Conservation (phyloP, 2,113 vertebrate species). For the Colossoma macropomum region DNA sequence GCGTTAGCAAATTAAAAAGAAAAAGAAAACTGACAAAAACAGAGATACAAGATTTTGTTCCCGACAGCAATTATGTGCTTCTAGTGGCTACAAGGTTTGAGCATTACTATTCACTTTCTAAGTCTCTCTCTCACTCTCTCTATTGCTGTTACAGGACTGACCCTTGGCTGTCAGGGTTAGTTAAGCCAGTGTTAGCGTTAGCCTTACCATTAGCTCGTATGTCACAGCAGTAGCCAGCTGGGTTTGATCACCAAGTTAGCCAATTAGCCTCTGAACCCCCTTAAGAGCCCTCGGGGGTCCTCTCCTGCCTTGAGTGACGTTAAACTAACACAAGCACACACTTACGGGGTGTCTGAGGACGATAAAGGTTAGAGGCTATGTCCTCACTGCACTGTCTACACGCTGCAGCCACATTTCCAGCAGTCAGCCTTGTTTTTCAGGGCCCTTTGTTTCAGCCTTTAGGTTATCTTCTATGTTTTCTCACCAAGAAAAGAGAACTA, state of each 20-base stretch:
- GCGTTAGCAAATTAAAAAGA: no score
- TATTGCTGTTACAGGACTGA: not conserved
- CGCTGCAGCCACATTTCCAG: no score
- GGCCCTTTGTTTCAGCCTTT: no score
- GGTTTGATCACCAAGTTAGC: constrained; percentile 49
- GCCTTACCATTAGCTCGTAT: not conserved
- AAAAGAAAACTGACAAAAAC: no score
- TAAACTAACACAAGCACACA: constrained; percentile 13
- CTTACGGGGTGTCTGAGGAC: not conserved
- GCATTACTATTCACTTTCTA: not conserved
- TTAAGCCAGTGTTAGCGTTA: not conserved
- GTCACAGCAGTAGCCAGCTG: constrained; percentile 31
- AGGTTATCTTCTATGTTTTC: no score
- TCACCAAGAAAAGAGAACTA: no score
- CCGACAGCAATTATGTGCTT: no score
- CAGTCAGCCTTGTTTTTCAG: no score
- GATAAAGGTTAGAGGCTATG: no score
- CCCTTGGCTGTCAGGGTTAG: not conserved
- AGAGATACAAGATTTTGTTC: no score
- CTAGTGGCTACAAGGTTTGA: no score
- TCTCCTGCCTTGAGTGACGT: not conserved
- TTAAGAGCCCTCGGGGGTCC: constrained; percentile 21
- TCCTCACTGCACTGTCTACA: no score
- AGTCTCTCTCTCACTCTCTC: constrained; percentile 4
- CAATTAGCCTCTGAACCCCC: constrained; percentile 49